A percentile compares a stretch with the other conserved stretches of the same genome.
Evolutionary conservation across 1,140 invertebrate genomes (phyloP).

Genomic region (Calephelis nemesis): DNA sequence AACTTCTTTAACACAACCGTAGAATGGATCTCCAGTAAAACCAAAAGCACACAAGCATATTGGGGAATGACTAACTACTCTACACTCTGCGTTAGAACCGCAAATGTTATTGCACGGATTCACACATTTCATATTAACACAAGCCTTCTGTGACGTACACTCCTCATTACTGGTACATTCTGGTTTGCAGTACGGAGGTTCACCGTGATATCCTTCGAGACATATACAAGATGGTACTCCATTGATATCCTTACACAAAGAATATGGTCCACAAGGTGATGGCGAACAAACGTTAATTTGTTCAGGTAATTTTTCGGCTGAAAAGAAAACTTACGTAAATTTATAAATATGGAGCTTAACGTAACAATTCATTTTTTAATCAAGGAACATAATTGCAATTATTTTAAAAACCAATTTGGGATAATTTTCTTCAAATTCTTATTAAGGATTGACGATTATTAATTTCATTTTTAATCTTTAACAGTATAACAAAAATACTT

Average conservation of each 20-base stretch:
- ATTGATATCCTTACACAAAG: slow-evolving; percentile 86
- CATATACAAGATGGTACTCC: slow-evolving; percentile 88
- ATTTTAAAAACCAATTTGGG: too few species aligned
- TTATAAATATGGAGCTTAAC: neutral
- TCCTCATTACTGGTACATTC: slow-evolving; percentile 89
- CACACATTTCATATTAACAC: slow-evolving; percentile 85
- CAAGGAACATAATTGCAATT: neutral
- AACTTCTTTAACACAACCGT: slow-evolving; percentile 75
- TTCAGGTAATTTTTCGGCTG: slow-evolving; percentile 65
- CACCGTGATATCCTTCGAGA: slow-evolving; percentile 87
- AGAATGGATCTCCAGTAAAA: slow-evolving; percentile 84
- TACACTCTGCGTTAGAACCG: slow-evolving; percentile 84
- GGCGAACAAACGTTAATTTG: slow-evolving; percentile 85
- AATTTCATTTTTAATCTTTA: too few species aligned
- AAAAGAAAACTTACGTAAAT: slow-evolving; percentile 32
- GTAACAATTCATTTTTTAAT: neutral
- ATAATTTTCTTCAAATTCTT: too few species aligned
- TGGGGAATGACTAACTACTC: slow-evolving; percentile 88
- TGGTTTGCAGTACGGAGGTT: slow-evolving; percentile 87
- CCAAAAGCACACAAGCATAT: slow-evolving; percentile 84
- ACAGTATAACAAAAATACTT: too few species aligned
- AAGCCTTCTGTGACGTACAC: slow-evolving; percentile 86
- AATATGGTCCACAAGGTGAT: slow-evolving; percentile 90
- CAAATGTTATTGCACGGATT: slow-evolving; percentile 86
- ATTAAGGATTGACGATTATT: too few species aligned